Evolutionary conservation across 2,888 invertebrate genomes (phyloP).

Genomic region (Papilio gigon): DNA sequence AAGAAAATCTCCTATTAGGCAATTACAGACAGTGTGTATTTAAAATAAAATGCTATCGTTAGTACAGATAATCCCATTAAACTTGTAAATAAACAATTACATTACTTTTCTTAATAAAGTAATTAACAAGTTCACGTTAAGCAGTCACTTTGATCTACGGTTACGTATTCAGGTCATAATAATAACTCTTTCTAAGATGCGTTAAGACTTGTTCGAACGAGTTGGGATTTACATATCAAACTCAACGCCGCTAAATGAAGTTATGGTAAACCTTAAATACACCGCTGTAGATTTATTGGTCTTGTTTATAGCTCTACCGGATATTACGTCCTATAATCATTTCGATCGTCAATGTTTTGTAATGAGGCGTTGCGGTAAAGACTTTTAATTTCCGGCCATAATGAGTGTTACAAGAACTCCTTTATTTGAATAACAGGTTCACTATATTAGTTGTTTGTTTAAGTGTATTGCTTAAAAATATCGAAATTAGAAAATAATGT

Average conservation of each 20-base stretch:
- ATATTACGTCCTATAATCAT: conserved; percentile 19
- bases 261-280: conserved; percentile 44
- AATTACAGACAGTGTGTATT: no score
- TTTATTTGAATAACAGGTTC: no score
- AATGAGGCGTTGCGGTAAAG: neutral
- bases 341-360: conserved; percentile 2
- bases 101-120: neutral
- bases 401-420: neutral
- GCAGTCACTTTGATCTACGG: conserved; percentile 19
- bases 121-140: conserved; percentile 14
- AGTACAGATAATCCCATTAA: neutral
- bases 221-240: conserved; percentile 35
- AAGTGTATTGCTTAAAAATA: neutral
- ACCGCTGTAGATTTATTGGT: conserved; percentile 30
- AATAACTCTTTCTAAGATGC: conserved; percentile 33
- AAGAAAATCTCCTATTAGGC: no score
- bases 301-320: conserved; percentile 15
- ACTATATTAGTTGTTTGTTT: neutral
- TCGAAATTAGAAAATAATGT: neutral
- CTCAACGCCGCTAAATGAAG: conserved; percentile 47
- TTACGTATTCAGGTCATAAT: conserved; percentile 23
- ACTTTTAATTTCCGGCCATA: neutral
- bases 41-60: no score
- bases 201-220: conserved; percentile 26
- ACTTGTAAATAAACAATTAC: neutral